Evolutionary conservation across 2,888 invertebrate species (phyloP).

Genomic region (Chymomyza procnemis): DNA sequence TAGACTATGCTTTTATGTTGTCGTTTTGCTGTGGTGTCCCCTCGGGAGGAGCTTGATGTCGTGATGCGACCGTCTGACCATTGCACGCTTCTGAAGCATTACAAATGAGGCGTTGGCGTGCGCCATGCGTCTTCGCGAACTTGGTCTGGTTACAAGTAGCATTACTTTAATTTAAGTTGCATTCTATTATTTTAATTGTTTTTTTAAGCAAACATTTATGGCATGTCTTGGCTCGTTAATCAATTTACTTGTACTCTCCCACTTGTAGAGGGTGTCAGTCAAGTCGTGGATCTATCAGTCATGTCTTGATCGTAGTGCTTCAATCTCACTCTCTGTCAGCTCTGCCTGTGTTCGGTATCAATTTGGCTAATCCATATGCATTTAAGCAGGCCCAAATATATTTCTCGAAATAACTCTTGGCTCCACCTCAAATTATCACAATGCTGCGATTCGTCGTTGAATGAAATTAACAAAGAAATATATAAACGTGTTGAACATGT

Average conservation of each 20-base stretch:
- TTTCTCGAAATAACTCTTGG: background rate
- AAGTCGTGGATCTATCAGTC: background rate
- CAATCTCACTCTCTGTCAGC: background rate
- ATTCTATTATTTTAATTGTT: slow-evolving; percentile 54
- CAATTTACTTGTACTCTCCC: slow-evolving; percentile 16
- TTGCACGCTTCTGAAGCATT: slow-evolving; percentile 40
- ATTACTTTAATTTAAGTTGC: slow-evolving; percentile 38
- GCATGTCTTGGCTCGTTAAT: slow-evolving; percentile 44
- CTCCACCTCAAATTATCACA: background rate
- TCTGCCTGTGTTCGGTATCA: background rate
- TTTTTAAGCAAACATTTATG: slow-evolving; percentile 56
- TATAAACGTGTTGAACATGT: slow-evolving; percentile 13
- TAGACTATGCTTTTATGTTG: slow-evolving; percentile 6
- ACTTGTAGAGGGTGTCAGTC: background rate
- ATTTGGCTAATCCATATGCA: slow-evolving; percentile 24
- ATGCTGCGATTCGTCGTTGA: background rate
- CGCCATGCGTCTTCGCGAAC: slow-evolving; percentile 12
- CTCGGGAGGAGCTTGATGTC: background rate
- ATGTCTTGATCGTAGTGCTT: background rate
- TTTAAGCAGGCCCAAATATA: background rate
- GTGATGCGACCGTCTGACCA: background rate
- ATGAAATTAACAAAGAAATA: background rate
- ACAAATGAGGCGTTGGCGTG: slow-evolving; percentile 75
- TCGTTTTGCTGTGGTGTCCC: slow-evolving; percentile 10
- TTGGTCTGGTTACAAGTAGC: background rate